phyloP scores from a whole-genome alignment of 1,140 invertebrate species.

The Drosophila serrata region DNA sequence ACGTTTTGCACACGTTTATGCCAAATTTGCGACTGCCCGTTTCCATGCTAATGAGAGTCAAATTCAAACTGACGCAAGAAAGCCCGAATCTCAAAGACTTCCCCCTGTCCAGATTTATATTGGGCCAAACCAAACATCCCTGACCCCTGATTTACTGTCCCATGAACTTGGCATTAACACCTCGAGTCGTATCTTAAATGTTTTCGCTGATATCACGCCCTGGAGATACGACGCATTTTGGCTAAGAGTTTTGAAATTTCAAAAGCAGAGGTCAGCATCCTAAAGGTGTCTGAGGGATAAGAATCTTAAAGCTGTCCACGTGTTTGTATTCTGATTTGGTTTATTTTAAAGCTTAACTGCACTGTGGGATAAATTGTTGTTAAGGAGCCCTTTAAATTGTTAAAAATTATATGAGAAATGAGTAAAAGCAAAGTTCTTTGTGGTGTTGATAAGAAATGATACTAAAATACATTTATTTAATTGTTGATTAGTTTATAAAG shows the following conservation, averaged over 20 bases:
- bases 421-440: too few relatives aligned
- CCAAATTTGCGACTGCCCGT: slow-evolving; percentile 33
- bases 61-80: slow-evolving; percentile 26
- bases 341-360: background rate
- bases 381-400: background rate
- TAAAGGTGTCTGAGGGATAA: slow-evolving; percentile 15
- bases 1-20: slow-evolving; percentile 47
- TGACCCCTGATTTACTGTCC: slow-evolving; percentile 43
- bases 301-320: slow-evolving; percentile 4
- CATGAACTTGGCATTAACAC: slow-evolving; percentile 37
- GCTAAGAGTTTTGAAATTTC: slow-evolving; percentile 22
- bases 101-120: slow-evolving; percentile 5
- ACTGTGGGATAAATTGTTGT: background rate
- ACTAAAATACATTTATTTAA: background rate
- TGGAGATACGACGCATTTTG: slow-evolving; percentile 15
- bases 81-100: background rate
- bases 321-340: background rate
- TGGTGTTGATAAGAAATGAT: background rate
- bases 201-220: slow-evolving; percentile 12
- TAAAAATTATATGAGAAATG: background rate
- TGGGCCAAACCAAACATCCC: slow-evolving; percentile 19
- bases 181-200: slow-evolving; percentile 35
- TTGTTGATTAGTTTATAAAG: background rate
- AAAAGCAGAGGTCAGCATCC: slow-evolving; percentile 24
- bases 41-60: slow-evolving; percentile 43